These are phyloP conservation scores for Muricea muricata DNA, from an alignment of 92 coral and sea anemone genomes.

Conservation along the genomic window DNA sequence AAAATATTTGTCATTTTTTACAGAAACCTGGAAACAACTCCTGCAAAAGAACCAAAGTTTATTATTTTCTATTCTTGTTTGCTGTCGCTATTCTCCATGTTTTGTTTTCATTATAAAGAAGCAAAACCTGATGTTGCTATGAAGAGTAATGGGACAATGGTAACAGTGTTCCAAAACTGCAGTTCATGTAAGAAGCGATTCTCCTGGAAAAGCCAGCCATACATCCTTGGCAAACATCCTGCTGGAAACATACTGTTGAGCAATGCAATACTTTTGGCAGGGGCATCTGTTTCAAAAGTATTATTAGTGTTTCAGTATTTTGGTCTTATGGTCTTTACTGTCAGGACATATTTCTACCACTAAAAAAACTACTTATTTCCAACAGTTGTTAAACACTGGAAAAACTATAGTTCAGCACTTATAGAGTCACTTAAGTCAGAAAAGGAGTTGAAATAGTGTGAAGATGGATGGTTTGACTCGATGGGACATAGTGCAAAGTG, in stretches of 20 bases:
- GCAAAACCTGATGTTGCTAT: neutral
- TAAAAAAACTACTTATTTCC: slow-evolving; percentile 47
- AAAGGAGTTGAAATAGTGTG: slow-evolving; percentile 12
- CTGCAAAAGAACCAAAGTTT: too few relatives aligned
- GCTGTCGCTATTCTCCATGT: neutral
- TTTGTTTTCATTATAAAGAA: neutral
- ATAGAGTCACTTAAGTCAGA: neutral
- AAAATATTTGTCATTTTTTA: too few relatives aligned
- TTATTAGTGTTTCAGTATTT: slow-evolving; percentile 42
- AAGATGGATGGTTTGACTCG: slow-evolving; percentile 52
- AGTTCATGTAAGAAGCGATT: neutral
- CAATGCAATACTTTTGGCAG: slow-evolving; percentile 53
- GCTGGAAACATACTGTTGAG: slow-evolving; percentile 62
- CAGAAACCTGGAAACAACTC: too few relatives aligned
- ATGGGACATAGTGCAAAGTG: slow-evolving; percentile 64
- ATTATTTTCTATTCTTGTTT: too few relatives aligned
- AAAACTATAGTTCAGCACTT: neutral
- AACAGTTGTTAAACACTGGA: slow-evolving; percentile 6
- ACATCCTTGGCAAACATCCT: slow-evolving; percentile 36
- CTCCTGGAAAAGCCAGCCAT: slow-evolving; percentile 51
- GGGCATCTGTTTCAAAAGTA: slow-evolving; percentile 46
- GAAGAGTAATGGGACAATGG: slow-evolving; percentile 43
- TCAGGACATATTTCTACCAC: slow-evolving; percentile 42
- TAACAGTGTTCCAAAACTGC: slow-evolving; percentile 41
- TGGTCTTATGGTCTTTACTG: slow-evolving; percentile 34